These are phyloP conservation scores for Chlorops oryzae DNA, from an alignment of 1,140 invertebrate genomes.

Conservation along the genomic window DNA sequence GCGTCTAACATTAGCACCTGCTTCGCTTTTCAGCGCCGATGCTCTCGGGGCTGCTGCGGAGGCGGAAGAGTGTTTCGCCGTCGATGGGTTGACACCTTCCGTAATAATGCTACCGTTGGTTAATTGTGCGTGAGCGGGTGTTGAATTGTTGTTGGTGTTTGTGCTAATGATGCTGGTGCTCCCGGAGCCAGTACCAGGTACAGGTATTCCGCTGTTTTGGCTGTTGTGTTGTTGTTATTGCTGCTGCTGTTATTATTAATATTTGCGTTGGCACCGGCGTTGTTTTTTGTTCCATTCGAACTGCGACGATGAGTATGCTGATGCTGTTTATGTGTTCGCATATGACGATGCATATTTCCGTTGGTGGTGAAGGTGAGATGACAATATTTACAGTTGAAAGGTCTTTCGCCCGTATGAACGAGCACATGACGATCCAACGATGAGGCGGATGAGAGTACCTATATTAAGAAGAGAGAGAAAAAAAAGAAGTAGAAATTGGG, in stretches of 20 bases:
- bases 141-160: conserved; percentile 47
- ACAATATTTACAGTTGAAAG: conserved; percentile 73
- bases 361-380: conserved; percentile 80
- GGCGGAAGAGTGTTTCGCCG: conserved; percentile 30
- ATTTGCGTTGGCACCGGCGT: conserved; percentile 2
- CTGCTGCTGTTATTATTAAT: conserved; percentile 16
- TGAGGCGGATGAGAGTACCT: conserved; percentile 66
- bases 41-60: conserved; percentile 50
- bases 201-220: conserved; percentile 46
- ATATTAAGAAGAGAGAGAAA: conserved; percentile 11
- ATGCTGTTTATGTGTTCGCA: conserved; percentile 62
- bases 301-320: conserved; percentile 38
- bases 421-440: conserved; percentile 71
- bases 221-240: conserved; percentile 32
- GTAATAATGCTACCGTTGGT: conserved; percentile 18
- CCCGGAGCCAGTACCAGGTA: conserved; percentile 54
- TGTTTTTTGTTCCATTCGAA: conserved; percentile 20
- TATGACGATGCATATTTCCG: conserved; percentile 81
- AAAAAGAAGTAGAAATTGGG: conserved; percentile 8
- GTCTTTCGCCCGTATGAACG: conserved; percentile 68
- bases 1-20: conserved; percentile 17
- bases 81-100: conserved; percentile 51
- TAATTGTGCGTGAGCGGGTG: conserved; percentile 43
- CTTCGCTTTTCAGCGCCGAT: conserved; percentile 21
- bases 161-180: conserved; percentile 45